Conservation (phyloP, 64 coral and sea anemone species). For the Montipora capricornis region DNA sequence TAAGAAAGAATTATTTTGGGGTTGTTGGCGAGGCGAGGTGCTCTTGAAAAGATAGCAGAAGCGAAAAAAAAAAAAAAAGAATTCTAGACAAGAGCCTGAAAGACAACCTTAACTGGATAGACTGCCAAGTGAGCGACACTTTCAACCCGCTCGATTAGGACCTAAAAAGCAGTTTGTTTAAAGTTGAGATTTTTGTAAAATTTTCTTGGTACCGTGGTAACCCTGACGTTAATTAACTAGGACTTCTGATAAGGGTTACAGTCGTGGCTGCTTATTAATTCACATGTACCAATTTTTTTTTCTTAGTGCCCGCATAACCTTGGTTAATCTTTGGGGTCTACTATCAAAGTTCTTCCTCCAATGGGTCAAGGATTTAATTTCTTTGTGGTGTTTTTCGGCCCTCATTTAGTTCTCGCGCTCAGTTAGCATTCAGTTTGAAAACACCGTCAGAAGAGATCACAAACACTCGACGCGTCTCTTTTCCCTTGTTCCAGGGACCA, state of each 20-base stretch:
- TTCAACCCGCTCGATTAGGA: neutral
- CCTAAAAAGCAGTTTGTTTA: neutral
- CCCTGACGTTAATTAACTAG: neutral
- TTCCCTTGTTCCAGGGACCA: neutral
- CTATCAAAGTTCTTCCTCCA: neutral
- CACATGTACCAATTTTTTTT: neutral
- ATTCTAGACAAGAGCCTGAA: too few species aligned
- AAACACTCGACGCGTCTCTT: too few species aligned
- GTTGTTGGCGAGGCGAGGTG: neutral
- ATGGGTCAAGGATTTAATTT: neutral
- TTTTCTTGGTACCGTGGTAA: conserved; percentile 8
- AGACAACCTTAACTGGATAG: too few species aligned
- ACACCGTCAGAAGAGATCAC: neutral
- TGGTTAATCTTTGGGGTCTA: neutral
- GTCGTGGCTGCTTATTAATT: neutral
- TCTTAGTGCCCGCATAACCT: neutral
- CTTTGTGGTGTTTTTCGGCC: neutral
- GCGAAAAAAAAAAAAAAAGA: too few species aligned
- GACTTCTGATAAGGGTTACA: neutral
- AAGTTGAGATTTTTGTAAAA: conserved; percentile 21
- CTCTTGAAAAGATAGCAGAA: neutral
- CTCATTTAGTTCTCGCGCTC: neutral
- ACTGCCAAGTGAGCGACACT: too few species aligned
- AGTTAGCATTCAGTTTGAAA: neutral
- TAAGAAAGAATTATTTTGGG: neutral